Evolutionary conservation across 2,113 vertebrate species (phyloP).

Genomic region (Psephotus haematonotus): DNA sequence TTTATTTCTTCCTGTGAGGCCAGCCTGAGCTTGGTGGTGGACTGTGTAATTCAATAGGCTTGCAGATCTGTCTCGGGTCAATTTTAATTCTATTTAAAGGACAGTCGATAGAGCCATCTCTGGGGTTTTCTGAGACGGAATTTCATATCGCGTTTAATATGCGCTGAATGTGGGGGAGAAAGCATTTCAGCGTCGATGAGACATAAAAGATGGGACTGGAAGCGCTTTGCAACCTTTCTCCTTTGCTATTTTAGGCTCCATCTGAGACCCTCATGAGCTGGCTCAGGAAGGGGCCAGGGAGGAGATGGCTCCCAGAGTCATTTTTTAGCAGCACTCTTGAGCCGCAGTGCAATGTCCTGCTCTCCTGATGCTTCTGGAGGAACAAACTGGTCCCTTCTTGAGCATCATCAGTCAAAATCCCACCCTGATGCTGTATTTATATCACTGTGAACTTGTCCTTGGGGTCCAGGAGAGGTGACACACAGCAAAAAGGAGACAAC

Average conservation of each 20-base stretch:
- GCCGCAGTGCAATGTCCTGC: background rate
- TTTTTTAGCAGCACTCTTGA: background rate
- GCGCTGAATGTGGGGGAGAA: constrained; percentile 7
- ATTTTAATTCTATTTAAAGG: constrained; percentile 84
- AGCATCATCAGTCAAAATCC: background rate
- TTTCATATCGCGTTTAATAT: constrained; percentile 66
- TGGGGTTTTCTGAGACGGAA: constrained; percentile 68
- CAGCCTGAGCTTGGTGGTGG: constrained; percentile 28
- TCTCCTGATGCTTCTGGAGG: background rate
- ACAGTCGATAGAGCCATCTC: constrained; percentile 76
- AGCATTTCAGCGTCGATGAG: constrained; percentile 36
- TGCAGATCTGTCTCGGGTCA: constrained; percentile 75
- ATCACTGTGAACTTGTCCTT: background rate
- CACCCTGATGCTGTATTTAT: background rate
- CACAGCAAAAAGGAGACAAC: background rate
- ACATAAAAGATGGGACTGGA: background rate
- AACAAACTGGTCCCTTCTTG: background rate
- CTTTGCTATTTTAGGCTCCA: background rate
- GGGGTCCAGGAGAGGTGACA: background rate
- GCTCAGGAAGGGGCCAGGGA: background rate
- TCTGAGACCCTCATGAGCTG: background rate
- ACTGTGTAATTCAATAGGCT: constrained; percentile 75
- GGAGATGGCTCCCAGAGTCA: background rate
- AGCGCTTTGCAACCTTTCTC: background rate
- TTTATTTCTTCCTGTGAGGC: constrained; percentile 62